Evolutionary conservation across 2,797 vertebrate species (phyloP).

Genomic region (Takifugu ocellatus): DNA sequence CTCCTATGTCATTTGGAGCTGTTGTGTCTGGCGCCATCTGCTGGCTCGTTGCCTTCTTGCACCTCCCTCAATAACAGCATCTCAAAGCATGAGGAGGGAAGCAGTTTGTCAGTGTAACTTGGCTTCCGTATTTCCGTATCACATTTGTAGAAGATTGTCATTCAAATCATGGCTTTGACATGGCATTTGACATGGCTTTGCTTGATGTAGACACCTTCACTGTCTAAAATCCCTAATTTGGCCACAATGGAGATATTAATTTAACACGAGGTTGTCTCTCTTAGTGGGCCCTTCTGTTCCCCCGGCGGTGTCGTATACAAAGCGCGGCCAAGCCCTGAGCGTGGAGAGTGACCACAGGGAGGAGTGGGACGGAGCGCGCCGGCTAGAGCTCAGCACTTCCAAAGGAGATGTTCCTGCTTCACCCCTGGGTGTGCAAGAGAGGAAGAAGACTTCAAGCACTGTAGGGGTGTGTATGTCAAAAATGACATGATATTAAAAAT

Average conservation of each 20-base stretch:
- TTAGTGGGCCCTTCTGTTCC: constrained; percentile 89
- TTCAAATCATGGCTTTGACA: constrained; percentile 38
- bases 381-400: constrained; percentile 85
- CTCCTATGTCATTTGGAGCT: constrained; percentile 58
- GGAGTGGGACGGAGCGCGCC: constrained; percentile 88
- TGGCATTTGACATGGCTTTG: constrained; percentile 42
- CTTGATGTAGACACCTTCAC: constrained; percentile 24
- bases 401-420: constrained; percentile 89
- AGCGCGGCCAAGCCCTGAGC: constrained; percentile 87
- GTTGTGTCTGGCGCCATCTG: constrained; percentile 68
- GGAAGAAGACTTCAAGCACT: constrained; percentile 84
- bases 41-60: constrained; percentile 59
- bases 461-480: constrained; percentile 80
- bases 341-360: constrained; percentile 91
- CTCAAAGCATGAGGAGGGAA: constrained; percentile 69
- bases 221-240: background rate
- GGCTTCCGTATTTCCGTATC: constrained; percentile 36
- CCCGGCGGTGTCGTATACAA: constrained; percentile 86
- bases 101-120: constrained; percentile 36
- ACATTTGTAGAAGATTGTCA: no score
- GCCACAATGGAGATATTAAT: background rate
- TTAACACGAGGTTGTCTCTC: constrained; percentile 11
- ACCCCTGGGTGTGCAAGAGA: constrained; percentile 86
- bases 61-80: constrained; percentile 52
- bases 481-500: no score